Base-by-base conservation (phyloP, 2,797 vertebrate species). In the Sebastes taczanowskii region DNA sequence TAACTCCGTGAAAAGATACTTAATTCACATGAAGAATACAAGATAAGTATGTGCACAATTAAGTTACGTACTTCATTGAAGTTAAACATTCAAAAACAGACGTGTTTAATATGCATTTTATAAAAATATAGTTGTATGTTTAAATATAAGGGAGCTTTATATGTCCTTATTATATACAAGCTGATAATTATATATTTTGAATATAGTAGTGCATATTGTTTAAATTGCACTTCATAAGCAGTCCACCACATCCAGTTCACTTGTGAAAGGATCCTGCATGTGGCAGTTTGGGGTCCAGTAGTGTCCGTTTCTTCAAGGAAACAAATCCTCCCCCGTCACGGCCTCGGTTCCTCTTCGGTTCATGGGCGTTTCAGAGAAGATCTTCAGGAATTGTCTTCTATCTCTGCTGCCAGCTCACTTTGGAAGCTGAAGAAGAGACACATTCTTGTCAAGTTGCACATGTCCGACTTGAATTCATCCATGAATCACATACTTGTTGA, bases 371-470 rank as follows among this genome's bases (percentile, higher is more conserved):
- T 77, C 42, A 38, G 61, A 74, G 61, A 63, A 61, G 38, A 63
- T 86, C 66, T 80, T 76, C 80, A 75, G 83, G 75, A 77, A 69
- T 42, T 52, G 18, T 81, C 77, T 64, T 76, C 58, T 60, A 2
- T 61, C 63, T 73, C 73, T 60, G 64, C 75, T 58, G 80, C 83
- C 81, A 68, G 74, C 35, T 74, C 75, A 35, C 78, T 67, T 89
- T 89, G 58, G 73, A 90, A 75, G 86, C 89, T 92, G 89, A 83
- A 87, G 87, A 84, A 91, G 91, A 95, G 80, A 89, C 71, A 93
- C 74, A 91, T 89, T 85, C 76, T 89, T 83, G 82, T 94, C 86
- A 93, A 78, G 89, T 90, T 84, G 83, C 87, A 68, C 60, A 88
- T 68, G 78, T 89, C 81, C 76, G 74, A 80, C 65, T 85, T 81